Evolutionary conservation across 2,113 vertebrate species (phyloP).

Genomic region (Charina bottae): DNA sequence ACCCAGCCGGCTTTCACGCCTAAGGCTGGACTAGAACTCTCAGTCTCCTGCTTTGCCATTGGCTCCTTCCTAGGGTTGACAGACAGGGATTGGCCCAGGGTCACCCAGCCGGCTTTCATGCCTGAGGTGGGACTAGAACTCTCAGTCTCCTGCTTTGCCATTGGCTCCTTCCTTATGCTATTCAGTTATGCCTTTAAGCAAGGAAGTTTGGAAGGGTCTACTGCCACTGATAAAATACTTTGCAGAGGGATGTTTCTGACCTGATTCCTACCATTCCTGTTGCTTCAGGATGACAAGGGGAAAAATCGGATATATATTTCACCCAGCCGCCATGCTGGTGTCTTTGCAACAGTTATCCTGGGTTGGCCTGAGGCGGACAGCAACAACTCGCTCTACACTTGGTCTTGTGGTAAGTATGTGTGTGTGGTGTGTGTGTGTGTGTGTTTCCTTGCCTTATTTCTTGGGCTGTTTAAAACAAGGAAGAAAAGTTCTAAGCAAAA

Average conservation of each 20-base stretch:
- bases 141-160: too few relatives aligned
- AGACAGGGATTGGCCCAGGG: too few relatives aligned
- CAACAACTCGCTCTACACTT: conserved; percentile 58
- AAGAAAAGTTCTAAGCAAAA: too few relatives aligned
- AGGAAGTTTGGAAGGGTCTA: too few relatives aligned
- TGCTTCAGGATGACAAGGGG: conserved; percentile 54
- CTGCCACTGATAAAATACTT: neutral
- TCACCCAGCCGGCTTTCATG: too few relatives aligned
- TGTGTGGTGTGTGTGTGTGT: neutral
- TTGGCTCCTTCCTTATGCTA: too few relatives aligned
- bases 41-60: too few relatives aligned
- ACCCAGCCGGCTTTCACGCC: too few relatives aligned
- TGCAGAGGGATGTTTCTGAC: neutral
- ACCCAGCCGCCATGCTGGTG: conserved; percentile 62
- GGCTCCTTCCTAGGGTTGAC: too few relatives aligned
- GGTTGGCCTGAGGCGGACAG: conserved; percentile 63
- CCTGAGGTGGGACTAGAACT: too few relatives aligned
- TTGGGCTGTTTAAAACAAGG: neutral
- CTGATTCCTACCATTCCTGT: conserved; percentile 32
- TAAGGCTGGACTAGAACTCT: too few relatives aligned
- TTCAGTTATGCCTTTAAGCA: neutral
- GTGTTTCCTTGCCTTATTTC: neutral
- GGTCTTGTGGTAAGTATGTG: conserved; percentile 74
- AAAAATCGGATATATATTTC: conserved; percentile 53
- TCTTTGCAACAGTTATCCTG: conserved; percentile 67